Percentiles rank a stretch among this genome's conserved stretches.
Conservation (phyloP, 2,797 vertebrate species). For the Chromis chromis region DNA sequence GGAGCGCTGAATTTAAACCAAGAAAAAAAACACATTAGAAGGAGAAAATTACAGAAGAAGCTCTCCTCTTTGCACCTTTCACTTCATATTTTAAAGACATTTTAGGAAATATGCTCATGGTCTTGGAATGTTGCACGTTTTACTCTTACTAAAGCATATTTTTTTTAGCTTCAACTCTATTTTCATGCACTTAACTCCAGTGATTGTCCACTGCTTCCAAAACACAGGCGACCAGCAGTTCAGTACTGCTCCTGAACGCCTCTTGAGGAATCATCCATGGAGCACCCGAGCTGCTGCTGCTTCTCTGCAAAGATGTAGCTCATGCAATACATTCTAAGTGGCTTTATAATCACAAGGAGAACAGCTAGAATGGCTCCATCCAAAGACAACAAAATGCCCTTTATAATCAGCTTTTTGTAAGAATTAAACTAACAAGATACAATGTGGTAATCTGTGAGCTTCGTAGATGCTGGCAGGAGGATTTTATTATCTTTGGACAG, state of each 20-base stretch:
- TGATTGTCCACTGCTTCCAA: neutral
- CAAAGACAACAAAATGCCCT: neutral
- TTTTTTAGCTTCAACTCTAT: neutral
- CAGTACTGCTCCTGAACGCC: neutral
- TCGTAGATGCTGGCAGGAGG: neutral
- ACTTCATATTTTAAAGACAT: too few species aligned
- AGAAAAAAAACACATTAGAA: neutral
- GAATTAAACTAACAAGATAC: neutral
- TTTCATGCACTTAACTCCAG: neutral
- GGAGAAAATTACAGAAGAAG: neutral
- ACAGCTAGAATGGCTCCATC: neutral
- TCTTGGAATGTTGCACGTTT: neutral
- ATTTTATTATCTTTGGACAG: neutral
- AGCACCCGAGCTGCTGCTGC: too few species aligned
- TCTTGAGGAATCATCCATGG: too few species aligned
- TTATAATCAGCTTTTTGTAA: neutral
- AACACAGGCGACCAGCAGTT: neutral
- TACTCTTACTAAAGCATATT: conserved; percentile 2
- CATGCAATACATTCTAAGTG: too few species aligned
- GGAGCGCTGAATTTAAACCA: conserved; percentile 8
- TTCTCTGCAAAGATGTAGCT: too few species aligned
- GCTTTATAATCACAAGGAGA: neutral
- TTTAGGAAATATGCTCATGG: neutral
- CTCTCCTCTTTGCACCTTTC: too few species aligned
- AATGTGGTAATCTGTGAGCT: neutral